Base-by-base conservation (phyloP, 2,797 vertebrate genomes). In the Pipistrellus kuhlii region DNA sequence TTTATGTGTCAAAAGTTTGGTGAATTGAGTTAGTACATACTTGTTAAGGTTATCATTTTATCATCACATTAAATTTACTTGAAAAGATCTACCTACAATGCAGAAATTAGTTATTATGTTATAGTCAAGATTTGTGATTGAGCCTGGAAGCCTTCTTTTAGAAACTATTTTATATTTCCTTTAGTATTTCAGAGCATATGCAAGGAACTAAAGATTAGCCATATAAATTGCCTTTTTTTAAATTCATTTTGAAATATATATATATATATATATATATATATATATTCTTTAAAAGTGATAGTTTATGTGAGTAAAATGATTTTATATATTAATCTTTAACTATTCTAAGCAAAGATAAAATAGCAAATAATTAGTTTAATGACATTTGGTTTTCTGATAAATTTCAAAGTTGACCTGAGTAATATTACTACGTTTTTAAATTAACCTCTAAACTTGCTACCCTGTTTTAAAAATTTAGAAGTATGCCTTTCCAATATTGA, bases 371-470 rank as follows among this genome's bases (percentile, higher is more conserved):
- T 95, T 32, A 66, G 46, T 92, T 93, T 96, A 86, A 89, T 93
- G 80, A 84, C 64, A 85, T 94, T 96, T 85, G 13, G 51, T 53
- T 96, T 96, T 64, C 64, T 66, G 48, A 93, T 92, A 87, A 96
- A 93, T 96, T 96, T 97, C 94, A 96, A 82, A 90, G 76, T 87
- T 97, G 88, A 95, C 90, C 93, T 93, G 73, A 95, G 85, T 93
- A 73, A 81, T 95, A 95, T 86, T 95, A 80, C 76, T 96, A 11
- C 59, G 93, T 96, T 92, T 96, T 95, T 57, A 88, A 57, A 96
- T 93, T 95, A 96, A 95, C 78, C 83, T 94, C 46, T 44, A 92
- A 88, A 95, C 93, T 90, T 85, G 32, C 84, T 93, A 95, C 91
- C 38, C 44, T 91, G 48, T 92, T 94, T 88, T 80, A 86, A 94